Evolutionary conservation across 2,113 vertebrate genomes (phyloP).

Genomic region (Calonectris borealis): DNA sequence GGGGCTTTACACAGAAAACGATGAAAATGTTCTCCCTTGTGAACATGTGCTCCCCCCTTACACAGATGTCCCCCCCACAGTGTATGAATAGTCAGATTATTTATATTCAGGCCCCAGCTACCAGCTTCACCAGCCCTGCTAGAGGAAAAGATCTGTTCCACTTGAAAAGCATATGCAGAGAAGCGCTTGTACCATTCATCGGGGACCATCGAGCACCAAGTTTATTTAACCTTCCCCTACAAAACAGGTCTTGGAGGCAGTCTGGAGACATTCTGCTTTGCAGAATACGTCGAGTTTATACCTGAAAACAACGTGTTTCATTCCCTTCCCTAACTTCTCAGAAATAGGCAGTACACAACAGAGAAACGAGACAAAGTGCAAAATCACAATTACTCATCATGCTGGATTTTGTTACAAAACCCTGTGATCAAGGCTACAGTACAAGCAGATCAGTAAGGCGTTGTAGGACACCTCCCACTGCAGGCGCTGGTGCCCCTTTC

Average conservation of each 20-base stretch:
- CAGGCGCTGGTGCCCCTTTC: background rate
- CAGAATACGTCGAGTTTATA: rapidly evolving
- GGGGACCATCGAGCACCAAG: background rate
- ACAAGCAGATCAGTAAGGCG: background rate
- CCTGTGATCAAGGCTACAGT: background rate
- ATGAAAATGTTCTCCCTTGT: background rate
- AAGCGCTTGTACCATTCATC: background rate
- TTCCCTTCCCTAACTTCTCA: background rate
- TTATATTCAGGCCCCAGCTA: background rate
- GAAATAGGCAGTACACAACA: background rate
- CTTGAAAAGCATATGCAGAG: background rate
- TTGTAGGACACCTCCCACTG: background rate
- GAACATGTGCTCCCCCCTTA: background rate
- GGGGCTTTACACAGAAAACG: background rate
- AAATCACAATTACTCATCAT: background rate
- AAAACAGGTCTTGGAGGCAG: background rate
- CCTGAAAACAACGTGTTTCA: background rate
- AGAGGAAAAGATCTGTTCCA: background rate
- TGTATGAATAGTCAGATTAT: background rate
- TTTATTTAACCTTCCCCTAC: background rate
- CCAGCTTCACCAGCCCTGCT: background rate
- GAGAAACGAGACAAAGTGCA: background rate
- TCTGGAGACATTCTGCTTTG: background rate
- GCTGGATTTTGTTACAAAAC: background rate
- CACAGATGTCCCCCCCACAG: background rate